phyloP scores from a whole-genome alignment of 2,888 invertebrate genomes.

The Epinotia demarniana region DNA sequence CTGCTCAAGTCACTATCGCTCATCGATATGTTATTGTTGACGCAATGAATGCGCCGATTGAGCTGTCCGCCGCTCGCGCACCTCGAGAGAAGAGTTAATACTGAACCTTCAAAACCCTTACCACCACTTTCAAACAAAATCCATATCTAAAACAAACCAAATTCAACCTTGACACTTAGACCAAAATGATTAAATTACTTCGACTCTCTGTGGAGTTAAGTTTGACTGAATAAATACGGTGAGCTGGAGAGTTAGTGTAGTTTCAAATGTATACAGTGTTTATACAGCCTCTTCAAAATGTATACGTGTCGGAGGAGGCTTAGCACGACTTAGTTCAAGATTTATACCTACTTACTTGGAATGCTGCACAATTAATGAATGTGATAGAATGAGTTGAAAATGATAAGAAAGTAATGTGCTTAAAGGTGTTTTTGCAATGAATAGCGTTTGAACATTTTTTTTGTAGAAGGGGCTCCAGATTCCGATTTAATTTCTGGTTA shows the following conservation, averaged over 20 bases:
- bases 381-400: constrained; percentile 2
- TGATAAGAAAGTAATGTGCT: not conserved
- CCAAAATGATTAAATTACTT: not conserved
- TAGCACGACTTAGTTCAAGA: constrained; percentile 29
- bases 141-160: not conserved
- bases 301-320: constrained; percentile 32
- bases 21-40: constrained; percentile 52
- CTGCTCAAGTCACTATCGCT: constrained; percentile 41
- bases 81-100: constrained; percentile 45
- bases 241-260: constrained; percentile 32
- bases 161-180: not conserved
- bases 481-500: too few relatives aligned
- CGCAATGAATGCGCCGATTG: constrained; percentile 59
- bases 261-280: constrained; percentile 38
- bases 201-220: not conserved
- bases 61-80: constrained; percentile 53
- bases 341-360: constrained; percentile 10
- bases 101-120: constrained; percentile 22
- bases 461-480: too few relatives aligned
- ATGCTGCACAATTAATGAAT: not conserved
- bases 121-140: constrained; percentile 2
- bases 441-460: too few relatives aligned
- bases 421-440: too few relatives aligned
- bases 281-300: constrained; percentile 41
- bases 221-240: not conserved